Percentiles rank a stretch among this genome's conserved stretches.
These are phyloP conservation scores for Reticulitermes lucifugus DNA, from an alignment of 2,888 invertebrate species.

Conservation along the genomic window DNA sequence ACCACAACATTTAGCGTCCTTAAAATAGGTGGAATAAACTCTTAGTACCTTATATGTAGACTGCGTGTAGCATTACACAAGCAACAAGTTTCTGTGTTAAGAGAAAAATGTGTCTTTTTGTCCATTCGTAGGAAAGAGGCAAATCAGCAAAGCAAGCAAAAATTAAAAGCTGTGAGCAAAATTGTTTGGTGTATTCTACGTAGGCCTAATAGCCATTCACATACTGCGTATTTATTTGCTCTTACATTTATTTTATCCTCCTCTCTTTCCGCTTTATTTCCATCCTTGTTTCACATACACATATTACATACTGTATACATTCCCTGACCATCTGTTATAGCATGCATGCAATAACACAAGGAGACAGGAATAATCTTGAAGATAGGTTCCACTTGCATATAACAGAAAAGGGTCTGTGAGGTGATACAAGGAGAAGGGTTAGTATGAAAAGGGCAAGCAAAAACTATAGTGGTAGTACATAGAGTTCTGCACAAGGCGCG, in stretches of 20 bases:
- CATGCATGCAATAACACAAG: slow-evolving; percentile 7
- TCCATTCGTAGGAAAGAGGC: no score
- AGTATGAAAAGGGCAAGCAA: slow-evolving; percentile 27
- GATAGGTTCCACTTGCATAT: slow-evolving; percentile 16
- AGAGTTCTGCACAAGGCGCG: background rate
- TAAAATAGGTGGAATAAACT: no score
- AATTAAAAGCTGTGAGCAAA: background rate
- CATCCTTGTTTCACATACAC: slow-evolving; percentile 6
- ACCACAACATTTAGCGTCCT: no score
- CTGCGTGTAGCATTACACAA: no score
- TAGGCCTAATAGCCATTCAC: background rate
- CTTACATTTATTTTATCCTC: background rate
- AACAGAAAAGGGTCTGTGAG: slow-evolving; percentile 1
- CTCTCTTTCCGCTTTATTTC: background rate
- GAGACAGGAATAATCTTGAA: background rate
- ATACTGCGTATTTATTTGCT: background rate
- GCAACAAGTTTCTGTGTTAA: no score
- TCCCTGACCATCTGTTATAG: slow-evolving; percentile 21
- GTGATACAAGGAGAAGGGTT: slow-evolving; percentile 12
- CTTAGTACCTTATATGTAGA: no score
- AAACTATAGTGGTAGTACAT: background rate
- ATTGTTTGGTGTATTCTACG: background rate
- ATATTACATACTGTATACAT: background rate
- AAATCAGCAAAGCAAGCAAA: background rate
- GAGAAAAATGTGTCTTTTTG: no score